Base-by-base conservation (phyloP, 2,797 vertebrate species). In the Aeoliscus strigatus region DNA sequence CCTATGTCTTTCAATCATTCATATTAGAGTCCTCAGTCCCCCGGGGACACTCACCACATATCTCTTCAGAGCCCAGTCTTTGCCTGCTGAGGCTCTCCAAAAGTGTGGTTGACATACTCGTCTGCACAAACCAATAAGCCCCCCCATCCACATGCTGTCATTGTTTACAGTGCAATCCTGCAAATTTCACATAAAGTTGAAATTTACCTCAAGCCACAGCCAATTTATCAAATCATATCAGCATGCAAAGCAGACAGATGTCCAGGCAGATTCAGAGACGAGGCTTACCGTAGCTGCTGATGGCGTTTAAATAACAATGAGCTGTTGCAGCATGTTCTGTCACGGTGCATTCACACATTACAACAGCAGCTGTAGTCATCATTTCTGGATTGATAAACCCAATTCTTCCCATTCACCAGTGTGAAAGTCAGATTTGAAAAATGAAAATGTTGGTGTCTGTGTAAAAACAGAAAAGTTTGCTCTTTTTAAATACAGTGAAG, bases 1-100 rank as follows among this genome's bases (percentile, higher is more conserved):
- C 53, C 47, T 40, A 40, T 58, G 57, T 69, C 47, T 71, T 78
- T 85, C 75, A 62, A 68, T 82, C 81, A 77, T 80, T 76, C 63
- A 74, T 74, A 74, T 71, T 75, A 63, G 67, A 72, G 59, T 72
- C 64, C 24, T 26, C 37, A 10, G 51, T 58, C 65, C 58, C 41
- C 16, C 0, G 12, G 52, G 68, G 77, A 29, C 38, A 52, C 56
- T 50, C 46, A 35, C 60, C 50, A 54, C 63, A 52, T 60, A 46
- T 61, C 50, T 51, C 49, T 67, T 64, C 58, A 60, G 65, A 69
- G 42, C 39, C 17, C 57, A 51, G 46, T 56, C 51, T 32, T 52
- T 6, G 7, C 51, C 66, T 18, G 70, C 61, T 61, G 77, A 70
- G 62, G 56, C 39, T 28, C n/a, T 66, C 35, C 24, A 67, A 52